A percentile compares a stretch with the other conserved stretches of the same genome.
These are phyloP conservation scores for Stegodyphus mimosarum DNA, from an alignment of 1,140 invertebrate species.

Conservation along the genomic window DNA sequence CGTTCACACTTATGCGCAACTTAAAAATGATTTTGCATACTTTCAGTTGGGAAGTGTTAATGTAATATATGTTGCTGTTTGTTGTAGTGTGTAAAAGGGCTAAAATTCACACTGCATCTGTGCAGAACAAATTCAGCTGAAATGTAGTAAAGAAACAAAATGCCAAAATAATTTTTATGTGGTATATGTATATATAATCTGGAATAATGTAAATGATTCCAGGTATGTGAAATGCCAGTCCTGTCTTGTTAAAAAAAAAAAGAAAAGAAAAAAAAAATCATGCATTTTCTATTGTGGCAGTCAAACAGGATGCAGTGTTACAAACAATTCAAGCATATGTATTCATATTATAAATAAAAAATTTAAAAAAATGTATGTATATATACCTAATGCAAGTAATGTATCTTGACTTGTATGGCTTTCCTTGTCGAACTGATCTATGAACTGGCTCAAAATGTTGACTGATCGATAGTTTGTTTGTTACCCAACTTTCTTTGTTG, in stretches of 20 bases:
- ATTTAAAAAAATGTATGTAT: neutral
- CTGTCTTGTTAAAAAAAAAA: neutral
- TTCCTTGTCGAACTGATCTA: neutral
- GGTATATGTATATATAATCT: conserved; percentile 7
- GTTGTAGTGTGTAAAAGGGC: neutral
- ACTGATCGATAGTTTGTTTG: neutral
- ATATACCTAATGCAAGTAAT: neutral
- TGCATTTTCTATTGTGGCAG: conserved; percentile 3
- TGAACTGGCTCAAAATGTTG: neutral
- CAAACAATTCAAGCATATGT: neutral
- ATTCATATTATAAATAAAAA: neutral
- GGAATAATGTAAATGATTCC: neutral
- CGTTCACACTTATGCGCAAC: neutral
- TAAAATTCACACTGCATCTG: conserved; percentile 1
- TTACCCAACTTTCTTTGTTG: neutral
- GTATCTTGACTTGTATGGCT: neutral
- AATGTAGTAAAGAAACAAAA: neutral
- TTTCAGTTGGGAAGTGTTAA: too few species aligned
- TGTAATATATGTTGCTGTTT: neutral
- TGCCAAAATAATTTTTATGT: conserved; percentile 2
- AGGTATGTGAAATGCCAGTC: neutral
- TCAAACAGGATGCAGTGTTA: neutral
- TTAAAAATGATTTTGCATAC: too few species aligned
- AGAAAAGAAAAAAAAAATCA: neutral
- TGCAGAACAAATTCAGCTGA: conserved; percentile 12